These are phyloP conservation scores for Papilio xuthus DNA, from an alignment of 1,140 invertebrate genomes.

Conservation along the genomic window DNA sequence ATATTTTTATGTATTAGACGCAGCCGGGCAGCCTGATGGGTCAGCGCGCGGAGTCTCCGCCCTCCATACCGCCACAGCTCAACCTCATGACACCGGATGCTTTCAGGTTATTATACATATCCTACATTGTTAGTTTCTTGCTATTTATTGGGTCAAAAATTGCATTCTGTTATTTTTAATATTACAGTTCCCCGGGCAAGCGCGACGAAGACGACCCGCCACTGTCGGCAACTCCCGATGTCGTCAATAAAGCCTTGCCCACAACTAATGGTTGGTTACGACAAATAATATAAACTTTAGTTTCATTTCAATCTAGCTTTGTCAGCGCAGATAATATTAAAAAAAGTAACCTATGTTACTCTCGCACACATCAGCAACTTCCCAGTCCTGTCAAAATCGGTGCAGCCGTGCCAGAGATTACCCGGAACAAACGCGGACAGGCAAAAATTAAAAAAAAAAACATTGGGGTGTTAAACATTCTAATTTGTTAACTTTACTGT, in stretches of 20 bases:
- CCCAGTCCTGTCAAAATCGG: too few species aligned
- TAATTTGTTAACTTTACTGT: too few species aligned
- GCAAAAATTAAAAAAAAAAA: too few species aligned
- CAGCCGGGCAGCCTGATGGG: slow-evolving; percentile 65
- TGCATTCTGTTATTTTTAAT: neutral
- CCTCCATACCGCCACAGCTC: slow-evolving; percentile 53
- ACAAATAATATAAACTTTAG: too few species aligned
- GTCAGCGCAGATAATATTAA: too few species aligned
- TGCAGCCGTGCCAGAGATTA: too few species aligned
- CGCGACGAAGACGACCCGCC: slow-evolving; percentile 76
- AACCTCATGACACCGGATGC: slow-evolving; percentile 95
- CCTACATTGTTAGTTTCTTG: neutral
- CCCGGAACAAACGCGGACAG: too few species aligned
- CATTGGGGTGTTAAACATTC: too few species aligned
- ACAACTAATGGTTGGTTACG: slow-evolving; percentile 53
- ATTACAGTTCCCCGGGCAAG: slow-evolving; percentile 71
- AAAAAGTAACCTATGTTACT: too few species aligned
- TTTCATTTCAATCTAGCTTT: too few species aligned
- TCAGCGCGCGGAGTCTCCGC: slow-evolving; percentile 63
- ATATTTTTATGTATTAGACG: slow-evolving; percentile 47
- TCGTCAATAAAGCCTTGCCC: slow-evolving; percentile 47
- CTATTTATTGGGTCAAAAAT: neutral
- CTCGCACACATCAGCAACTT: too few species aligned
- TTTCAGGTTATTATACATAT: slow-evolving; percentile 85
- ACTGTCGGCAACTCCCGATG: slow-evolving; percentile 68